Percentiles rank a stretch among this genome's conserved stretches.
Conservation (phyloP, 2,888 invertebrate genomes). For the Drosophila pseudotalamancana region DNA sequence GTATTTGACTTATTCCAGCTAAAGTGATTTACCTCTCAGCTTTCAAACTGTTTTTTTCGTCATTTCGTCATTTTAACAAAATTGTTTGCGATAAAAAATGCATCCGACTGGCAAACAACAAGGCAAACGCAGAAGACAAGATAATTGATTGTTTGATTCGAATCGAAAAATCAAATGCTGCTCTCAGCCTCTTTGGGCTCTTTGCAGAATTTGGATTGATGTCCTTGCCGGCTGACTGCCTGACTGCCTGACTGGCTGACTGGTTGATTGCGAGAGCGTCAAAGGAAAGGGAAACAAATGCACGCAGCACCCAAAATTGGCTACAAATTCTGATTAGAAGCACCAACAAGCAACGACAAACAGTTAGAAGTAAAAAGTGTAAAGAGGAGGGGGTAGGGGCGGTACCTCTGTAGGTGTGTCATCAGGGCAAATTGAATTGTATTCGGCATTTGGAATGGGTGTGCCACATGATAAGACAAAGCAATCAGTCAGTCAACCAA, state of each 20-base stretch:
- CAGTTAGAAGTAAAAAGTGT: constrained; percentile 49
- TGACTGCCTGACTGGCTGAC: constrained; percentile 25
- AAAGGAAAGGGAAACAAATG: constrained; percentile 69
- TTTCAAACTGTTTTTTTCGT: constrained; percentile 26
- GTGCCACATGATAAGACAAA: constrained; percentile 70
- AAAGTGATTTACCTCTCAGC: constrained; percentile 41
- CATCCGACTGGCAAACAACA: constrained; percentile 38
- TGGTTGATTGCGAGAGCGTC: constrained; percentile 69
- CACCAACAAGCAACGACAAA: constrained; percentile 52
- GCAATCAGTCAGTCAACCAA: constrained; percentile 72
- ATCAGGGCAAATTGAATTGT: constrained; percentile 71
- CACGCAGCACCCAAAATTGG: constrained; percentile 70
- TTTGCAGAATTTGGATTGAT: constrained; percentile 36
- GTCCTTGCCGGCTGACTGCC: constrained; percentile 39
- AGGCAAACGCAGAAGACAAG: constrained; percentile 58
- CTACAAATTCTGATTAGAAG: constrained; percentile 78
- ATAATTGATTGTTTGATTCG: constrained; percentile 80
- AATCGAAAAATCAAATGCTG: constrained; percentile 74
- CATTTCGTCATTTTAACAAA: constrained; percentile 52
- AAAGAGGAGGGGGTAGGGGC: constrained; percentile 9
- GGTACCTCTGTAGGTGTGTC: constrained; percentile 58
- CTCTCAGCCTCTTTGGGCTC: constrained; percentile 36
- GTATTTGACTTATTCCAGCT: constrained; percentile 7
- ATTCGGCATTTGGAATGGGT: constrained; percentile 49
- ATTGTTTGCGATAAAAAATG: constrained; percentile 70